These are phyloP conservation scores for Eudemis profundana DNA, from an alignment of 2,888 invertebrate species.

Conservation along the genomic window DNA sequence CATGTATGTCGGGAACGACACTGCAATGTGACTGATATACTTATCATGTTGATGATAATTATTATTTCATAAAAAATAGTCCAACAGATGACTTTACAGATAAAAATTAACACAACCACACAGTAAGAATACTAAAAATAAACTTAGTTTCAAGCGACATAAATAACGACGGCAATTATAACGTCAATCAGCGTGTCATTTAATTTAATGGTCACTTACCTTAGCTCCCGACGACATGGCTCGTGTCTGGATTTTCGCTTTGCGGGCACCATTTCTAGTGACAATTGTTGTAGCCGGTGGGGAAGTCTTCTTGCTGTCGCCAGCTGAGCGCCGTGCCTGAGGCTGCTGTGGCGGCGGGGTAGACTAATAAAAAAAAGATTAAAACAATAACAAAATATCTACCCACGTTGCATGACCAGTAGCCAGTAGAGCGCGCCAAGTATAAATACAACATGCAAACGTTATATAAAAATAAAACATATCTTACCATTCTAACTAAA, in stretches of 20 bases:
- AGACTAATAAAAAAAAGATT: conserved; percentile 59
- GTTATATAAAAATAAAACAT: not conserved
- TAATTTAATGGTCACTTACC: conserved; percentile 56
- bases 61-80: no score
- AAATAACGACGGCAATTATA: not conserved
- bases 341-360: conserved; percentile 64
- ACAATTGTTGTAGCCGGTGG: conserved; percentile 79
- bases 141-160: not conserved
- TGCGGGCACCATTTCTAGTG: conserved; percentile 86
- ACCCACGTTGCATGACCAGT: conserved; percentile 44
- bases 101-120: no score
- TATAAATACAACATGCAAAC: conserved; percentile 22
- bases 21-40: no score
- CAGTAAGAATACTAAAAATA: not conserved
- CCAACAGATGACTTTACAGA: no score
- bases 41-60: no score
- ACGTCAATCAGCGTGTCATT: not conserved
- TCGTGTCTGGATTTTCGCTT: conserved; percentile 87
- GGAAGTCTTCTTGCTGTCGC: conserved; percentile 68
- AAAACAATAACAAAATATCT: conserved; percentile 42
- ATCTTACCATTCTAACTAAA: conserved; percentile 44
- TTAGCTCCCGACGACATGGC: conserved; percentile 84
- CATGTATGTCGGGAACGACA: no score
- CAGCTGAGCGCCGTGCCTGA: conserved; percentile 64
- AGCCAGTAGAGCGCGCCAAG: conserved; percentile 46